phyloP scores from a whole-genome alignment of 2,113 vertebrate species.

The Crotophaga sulcirostris region DNA sequence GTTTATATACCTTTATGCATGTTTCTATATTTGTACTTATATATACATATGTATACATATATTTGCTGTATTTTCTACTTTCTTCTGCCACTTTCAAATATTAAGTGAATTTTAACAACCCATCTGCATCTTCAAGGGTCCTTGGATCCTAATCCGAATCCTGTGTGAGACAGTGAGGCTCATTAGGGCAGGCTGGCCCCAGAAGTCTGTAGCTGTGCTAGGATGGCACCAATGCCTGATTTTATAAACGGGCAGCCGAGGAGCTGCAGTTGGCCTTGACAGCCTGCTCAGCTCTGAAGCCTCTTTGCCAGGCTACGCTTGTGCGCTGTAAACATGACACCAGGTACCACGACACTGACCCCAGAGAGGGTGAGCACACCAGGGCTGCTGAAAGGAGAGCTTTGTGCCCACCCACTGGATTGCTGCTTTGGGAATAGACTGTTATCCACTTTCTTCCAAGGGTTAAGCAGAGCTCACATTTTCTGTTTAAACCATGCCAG shows the following conservation, averaged over 20 bases:
- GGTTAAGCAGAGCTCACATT: neutral
- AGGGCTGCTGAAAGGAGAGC: neutral
- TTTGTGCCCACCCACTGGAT: neutral
- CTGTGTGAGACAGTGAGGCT: neutral
- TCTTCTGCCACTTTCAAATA: neutral
- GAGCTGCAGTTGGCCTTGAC: neutral
- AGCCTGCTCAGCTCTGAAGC: neutral
- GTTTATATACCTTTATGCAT: rapidly evolving
- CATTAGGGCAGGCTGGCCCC: rapidly evolving
- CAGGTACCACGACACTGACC: neutral
- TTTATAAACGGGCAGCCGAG: neutral
- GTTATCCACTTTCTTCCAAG: neutral
- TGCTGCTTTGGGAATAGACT: neutral
- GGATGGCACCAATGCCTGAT: neutral
- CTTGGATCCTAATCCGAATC: neutral
- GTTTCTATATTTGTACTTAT: neutral
- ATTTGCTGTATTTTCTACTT: neutral
- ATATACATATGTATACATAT: neutral
- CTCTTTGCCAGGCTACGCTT: rapidly evolving
- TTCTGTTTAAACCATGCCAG: neutral
- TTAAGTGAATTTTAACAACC: neutral
- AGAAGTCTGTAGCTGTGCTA: rapidly evolving
- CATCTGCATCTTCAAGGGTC: neutral
- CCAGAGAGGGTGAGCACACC: rapidly evolving
- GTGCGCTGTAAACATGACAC: neutral